These are phyloP conservation scores for Elephantulus edwardii DNA, from an alignment of 2,113 vertebrate species.

Conservation along the genomic window DNA sequence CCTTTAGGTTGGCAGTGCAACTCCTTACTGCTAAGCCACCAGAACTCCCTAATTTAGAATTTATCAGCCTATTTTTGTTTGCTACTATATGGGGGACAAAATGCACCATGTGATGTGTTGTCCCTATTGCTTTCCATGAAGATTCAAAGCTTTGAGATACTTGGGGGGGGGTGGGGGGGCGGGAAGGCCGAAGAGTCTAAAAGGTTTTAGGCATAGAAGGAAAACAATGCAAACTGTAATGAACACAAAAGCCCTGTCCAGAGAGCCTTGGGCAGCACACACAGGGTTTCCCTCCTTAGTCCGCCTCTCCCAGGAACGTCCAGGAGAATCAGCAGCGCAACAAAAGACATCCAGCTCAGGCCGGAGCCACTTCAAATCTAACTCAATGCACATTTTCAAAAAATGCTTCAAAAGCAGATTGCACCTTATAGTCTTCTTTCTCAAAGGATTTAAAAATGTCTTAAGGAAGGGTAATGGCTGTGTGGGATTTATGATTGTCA, in stretches of 20 bases:
- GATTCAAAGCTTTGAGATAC: constrained; percentile 41
- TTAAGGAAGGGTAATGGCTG: constrained; percentile 36
- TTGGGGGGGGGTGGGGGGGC: background rate
- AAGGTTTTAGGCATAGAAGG: constrained; percentile 47
- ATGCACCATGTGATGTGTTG: constrained; percentile 49
- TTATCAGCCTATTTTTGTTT: background rate
- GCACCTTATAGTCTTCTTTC: constrained; percentile 42
- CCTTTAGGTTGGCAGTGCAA: no score
- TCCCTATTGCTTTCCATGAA: background rate
- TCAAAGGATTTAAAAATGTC: constrained; percentile 39
- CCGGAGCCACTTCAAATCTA: constrained; percentile 57
- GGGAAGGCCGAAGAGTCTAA: constrained; percentile 50
- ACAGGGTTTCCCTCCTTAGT: constrained; percentile 53
- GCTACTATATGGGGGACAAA: background rate
- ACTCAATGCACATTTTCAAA: constrained; percentile 41
- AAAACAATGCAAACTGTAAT: constrained; percentile 31
- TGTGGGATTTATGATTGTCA: constrained; percentile 62
- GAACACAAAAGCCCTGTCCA: background rate
- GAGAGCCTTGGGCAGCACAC: constrained; percentile 41
- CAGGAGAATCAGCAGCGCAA: constrained; percentile 58
- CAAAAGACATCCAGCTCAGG: constrained; percentile 59
- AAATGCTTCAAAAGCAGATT: constrained; percentile 50
- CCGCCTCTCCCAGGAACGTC: constrained; percentile 30
- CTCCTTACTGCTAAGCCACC: no score
- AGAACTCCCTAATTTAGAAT: constrained; percentile 65